Evolutionary conservation across 2,113 vertebrate species (phyloP).

Genomic region (Sorex fumeus): DNA sequence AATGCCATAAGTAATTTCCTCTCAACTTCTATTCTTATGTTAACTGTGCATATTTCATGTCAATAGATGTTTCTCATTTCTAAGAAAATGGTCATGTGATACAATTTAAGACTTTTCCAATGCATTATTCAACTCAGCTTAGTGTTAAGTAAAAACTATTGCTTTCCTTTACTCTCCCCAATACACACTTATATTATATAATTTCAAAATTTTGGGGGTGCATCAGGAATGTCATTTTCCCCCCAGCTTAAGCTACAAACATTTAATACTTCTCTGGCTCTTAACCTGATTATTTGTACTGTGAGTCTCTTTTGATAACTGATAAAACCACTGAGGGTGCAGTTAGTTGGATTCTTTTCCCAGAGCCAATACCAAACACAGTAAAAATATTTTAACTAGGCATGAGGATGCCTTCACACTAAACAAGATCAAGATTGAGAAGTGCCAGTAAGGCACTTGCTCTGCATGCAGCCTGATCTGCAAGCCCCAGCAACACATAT

Average conservation of each 20-base stretch:
- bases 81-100: not conserved
- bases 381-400: not conserved
- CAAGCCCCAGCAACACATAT: too few relatives aligned
- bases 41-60: not conserved
- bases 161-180: not conserved
- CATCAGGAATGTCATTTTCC: not conserved
- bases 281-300: not conserved
- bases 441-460: too few relatives aligned
- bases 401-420: not conserved
- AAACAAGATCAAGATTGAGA: constrained; percentile 15
- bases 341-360: not conserved
- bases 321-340: not conserved
- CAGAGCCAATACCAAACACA: not conserved
- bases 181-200: not conserved
- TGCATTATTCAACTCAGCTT: not conserved
- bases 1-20: not conserved
- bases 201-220: not conserved
- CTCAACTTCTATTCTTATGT: not conserved
- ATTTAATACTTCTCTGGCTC: not conserved
- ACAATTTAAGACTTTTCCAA: not conserved
- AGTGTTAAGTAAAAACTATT: not conserved
- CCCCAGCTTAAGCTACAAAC: not conserved
- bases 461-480: too few relatives aligned
- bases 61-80: not conserved
- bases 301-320: not conserved